Evolutionary conservation across 2,888 invertebrate genomes (phyloP).

Genomic region (Reticulitermes lucifugus): DNA sequence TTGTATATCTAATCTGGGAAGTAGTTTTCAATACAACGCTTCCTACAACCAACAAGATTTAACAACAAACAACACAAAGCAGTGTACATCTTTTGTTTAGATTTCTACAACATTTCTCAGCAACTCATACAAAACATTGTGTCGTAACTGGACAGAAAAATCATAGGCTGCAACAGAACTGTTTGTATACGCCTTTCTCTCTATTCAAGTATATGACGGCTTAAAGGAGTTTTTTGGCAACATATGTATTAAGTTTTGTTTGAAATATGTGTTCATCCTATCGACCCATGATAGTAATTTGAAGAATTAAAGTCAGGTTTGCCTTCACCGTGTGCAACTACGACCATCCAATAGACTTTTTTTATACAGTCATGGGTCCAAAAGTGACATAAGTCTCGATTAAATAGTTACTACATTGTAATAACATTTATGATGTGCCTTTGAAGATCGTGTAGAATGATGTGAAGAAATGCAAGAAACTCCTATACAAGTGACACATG

Average conservation of each 20-base stretch:
- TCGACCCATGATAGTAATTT: slow-evolving; percentile 40
- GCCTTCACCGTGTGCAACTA: slow-evolving; percentile 24
- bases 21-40: background rate
- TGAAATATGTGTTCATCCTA: slow-evolving; percentile 30
- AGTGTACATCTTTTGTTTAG: background rate
- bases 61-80: background rate
- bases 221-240: slow-evolving; percentile 19
- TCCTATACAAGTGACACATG: no score
- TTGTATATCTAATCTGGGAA: background rate
- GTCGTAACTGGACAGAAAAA: slow-evolving; percentile 31
- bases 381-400: background rate
- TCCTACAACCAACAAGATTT: background rate
- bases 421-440: no score
- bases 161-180: slow-evolving; percentile 25
- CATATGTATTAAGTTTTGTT: slow-evolving; percentile 33
- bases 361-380: background rate
- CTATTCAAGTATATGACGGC: background rate
- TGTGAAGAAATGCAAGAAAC: no score
- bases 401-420: background rate
- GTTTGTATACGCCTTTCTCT: slow-evolving; percentile 29
- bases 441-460: no score
- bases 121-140: background rate
- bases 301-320: slow-evolving; percentile 42
- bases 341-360: slow-evolving; percentile 20
- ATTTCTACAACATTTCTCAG: background rate